Evolutionary conservation across 2,888 invertebrate genomes (phyloP), one percentile per base, ranked within the genome.

Genomic region (Volucella inanis): DNA sequence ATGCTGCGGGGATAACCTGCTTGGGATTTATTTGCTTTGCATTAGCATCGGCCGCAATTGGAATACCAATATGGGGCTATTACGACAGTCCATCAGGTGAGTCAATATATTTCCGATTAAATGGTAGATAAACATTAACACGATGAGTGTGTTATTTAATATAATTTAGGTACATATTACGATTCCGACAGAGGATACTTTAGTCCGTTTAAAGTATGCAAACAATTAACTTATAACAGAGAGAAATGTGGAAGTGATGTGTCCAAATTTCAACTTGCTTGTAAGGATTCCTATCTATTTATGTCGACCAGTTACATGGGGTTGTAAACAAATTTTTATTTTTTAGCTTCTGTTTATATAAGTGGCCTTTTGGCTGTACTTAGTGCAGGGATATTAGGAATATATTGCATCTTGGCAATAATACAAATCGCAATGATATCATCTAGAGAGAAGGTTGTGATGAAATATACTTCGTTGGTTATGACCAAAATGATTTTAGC

Each of bases 201-300:
- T 90, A 97, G 97, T 84, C 97, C 97, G 90, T 97, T 97, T 95
- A 95, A 95, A 89, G 95, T 96, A 80, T 97, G 97, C 94, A 97
- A 96, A 93, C 94, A 94, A 89, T 93, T 96, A 88, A 93, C 95
- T 11, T 97, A 96, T 93, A 95, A 96, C 92, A 93, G 97, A 88
- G 96, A 97, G 92, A 94, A 96, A 93, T 97, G 97, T 89, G 97
- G 96, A 85, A 93, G 94, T 88, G 95, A 94, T 84, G 94, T 95
- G 80, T 95, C 96, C 87, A 95, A 96, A 92, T 97, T 97, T 93
- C 94, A 94, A 89, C 95, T 96, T 81, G 94, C 95, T 88, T 93
- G 97, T 97, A 92, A 95, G 43, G 2, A 31, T 11, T 39, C 2
- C 8, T 11, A 39, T 39, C 8, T 11, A 39, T 39, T 38, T 14